phyloP scores from a whole-genome alignment of 2,888 invertebrate species.

The Steinernema scapterisci region DNA sequence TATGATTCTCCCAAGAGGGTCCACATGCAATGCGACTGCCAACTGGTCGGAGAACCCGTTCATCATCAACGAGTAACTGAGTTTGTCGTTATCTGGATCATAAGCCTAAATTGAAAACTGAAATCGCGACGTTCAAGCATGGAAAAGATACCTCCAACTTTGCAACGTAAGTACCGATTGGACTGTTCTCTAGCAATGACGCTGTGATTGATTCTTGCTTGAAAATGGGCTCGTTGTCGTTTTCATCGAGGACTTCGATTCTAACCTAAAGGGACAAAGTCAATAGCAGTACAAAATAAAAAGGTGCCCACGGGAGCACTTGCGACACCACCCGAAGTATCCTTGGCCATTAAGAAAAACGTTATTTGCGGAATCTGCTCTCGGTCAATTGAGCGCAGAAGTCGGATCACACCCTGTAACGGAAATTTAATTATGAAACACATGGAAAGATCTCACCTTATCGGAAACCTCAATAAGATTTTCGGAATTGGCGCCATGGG shows the following conservation, averaged over 20 bases:
- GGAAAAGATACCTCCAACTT: background rate
- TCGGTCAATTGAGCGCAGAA: background rate
- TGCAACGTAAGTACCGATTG: conserved; percentile 9
- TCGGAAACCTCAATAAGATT: background rate
- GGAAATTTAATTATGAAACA: background rate
- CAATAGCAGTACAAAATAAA: background rate
- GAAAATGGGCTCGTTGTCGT: conserved; percentile 1
- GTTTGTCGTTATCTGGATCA: conserved; percentile 19
- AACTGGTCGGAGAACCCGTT: conserved; percentile 10
- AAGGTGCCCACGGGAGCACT: background rate
- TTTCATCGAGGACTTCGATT: conserved; percentile 1
- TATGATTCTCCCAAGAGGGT: background rate
- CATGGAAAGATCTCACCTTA: background rate
- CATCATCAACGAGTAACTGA: conserved; percentile 18
- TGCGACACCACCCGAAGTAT: background rate
- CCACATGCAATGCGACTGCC: background rate
- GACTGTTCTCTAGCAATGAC: background rate
- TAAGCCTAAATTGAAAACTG: background rate
- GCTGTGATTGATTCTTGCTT: background rate
- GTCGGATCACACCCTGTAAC: background rate
- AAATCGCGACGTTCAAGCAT: background rate
- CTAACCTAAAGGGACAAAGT: background rate
- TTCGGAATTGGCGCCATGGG: background rate
- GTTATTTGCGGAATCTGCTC: conserved; percentile 4
- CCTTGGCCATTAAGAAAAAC: conserved; percentile 9